A percentile compares a stretch with the other conserved stretches of the same genome.
Evolutionary conservation across 2,113 vertebrate genomes (phyloP).

Genomic region (Willisornis vidua): DNA sequence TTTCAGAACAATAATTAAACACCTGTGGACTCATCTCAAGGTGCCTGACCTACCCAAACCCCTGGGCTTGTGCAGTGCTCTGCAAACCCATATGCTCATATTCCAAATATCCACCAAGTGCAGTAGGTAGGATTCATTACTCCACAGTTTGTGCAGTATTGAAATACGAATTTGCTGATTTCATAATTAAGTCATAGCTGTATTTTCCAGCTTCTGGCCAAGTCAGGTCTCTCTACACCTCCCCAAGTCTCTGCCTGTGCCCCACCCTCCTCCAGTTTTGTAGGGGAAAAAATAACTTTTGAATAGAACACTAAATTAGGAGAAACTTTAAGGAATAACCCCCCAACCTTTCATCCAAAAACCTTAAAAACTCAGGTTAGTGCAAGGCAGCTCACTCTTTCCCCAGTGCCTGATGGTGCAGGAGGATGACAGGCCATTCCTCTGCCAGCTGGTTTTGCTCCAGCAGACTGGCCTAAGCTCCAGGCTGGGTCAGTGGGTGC

Average conservation of each 20-base stretch:
- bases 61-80: not conserved
- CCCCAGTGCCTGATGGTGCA: fast-evolving
- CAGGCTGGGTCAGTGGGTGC: not conserved
- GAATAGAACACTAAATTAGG: not conserved
- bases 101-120: not conserved
- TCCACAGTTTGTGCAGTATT: not conserved
- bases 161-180: not conserved
- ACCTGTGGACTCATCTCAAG: not conserved
- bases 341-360: not conserved
- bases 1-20: not conserved
- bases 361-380: not conserved
- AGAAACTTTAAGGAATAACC: not conserved
- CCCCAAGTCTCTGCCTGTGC: not conserved
- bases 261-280: not conserved
- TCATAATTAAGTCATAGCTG: not conserved
- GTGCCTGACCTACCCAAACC: not conserved
- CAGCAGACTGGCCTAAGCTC: not conserved
- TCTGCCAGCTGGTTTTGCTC: not conserved
- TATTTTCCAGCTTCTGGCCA: not conserved
- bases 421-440: not conserved
- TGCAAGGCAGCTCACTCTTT: not conserved
- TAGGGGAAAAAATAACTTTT: not conserved
- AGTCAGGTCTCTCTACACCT: not conserved
- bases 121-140: not conserved
- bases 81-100: not conserved